phyloP scores from a whole-genome alignment of 1,140 invertebrate genomes.

The Cheumatopsyche charites region DNA sequence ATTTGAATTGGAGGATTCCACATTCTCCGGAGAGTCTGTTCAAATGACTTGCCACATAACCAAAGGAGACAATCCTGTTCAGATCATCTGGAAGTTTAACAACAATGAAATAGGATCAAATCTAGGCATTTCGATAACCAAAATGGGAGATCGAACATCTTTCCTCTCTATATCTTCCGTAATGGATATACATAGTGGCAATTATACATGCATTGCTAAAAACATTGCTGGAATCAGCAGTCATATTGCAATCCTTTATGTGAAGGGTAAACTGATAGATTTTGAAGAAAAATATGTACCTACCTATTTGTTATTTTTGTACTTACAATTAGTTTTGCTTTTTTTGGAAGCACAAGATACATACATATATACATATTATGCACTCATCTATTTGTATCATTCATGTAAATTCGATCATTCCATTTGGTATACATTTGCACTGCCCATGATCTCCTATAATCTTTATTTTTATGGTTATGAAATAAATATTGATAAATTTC shows the following conservation, averaged over 20 bases:
- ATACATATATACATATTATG: no score
- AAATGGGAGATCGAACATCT: conserved; percentile 78
- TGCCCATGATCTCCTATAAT: no score
- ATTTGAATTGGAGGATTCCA: conserved; percentile 70
- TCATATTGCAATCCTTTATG: conserved; percentile 65
- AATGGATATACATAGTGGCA: conserved; percentile 73
- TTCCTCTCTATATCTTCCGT: conserved; percentile 78
- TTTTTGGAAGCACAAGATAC: no score
- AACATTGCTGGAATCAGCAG: conserved; percentile 72
- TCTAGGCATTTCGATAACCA: conserved; percentile 71
- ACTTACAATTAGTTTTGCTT: no score
- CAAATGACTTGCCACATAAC: conserved; percentile 72
- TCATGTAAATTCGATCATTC: no score
- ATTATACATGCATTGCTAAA: conserved; percentile 78
- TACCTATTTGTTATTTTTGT: no score
- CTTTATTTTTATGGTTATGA: no score
- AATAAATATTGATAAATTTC: no score
- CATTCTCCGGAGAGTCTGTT: conserved; percentile 73
- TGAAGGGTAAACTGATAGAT: conserved; percentile 74
- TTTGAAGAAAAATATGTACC: not conserved
- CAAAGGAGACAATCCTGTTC: conserved; percentile 72
- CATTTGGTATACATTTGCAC: no score
- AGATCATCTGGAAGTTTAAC: conserved; percentile 65
- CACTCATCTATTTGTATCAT: no score
- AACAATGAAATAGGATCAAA: conserved; percentile 67